A percentile compares a stretch with the other conserved stretches of the same genome.
Conservation (phyloP, 2,888 invertebrate species). For the Cremastinae sp. region DNA sequence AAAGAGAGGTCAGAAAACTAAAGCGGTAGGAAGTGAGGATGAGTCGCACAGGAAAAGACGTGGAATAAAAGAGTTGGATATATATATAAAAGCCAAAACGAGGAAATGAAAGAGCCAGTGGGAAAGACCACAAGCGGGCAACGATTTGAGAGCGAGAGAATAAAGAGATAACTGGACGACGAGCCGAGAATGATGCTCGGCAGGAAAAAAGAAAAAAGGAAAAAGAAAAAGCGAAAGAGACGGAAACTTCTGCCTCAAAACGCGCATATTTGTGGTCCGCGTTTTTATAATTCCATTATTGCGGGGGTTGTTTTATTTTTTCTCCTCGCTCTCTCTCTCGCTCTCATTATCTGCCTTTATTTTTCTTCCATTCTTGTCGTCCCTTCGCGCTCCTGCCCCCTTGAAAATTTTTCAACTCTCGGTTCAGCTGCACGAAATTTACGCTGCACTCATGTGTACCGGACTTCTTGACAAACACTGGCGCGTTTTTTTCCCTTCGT, state of each 20-base stretch:
- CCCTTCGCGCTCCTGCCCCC: slow-evolving; percentile 9
- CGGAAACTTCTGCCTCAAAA: slow-evolving; percentile 51
- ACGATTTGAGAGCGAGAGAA: slow-evolving; percentile 4
- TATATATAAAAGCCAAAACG: slow-evolving; percentile 33
- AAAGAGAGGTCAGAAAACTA: slow-evolving; percentile 36
- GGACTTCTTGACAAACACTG: slow-evolving; percentile 43
- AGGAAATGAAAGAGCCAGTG: slow-evolving; percentile 39
- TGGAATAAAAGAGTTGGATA: slow-evolving; percentile 43
- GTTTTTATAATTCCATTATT: slow-evolving; percentile 62
- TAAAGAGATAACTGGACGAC: slow-evolving; percentile 17
- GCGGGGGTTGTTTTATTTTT: slow-evolving; percentile 42
- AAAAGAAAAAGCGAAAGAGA: too few species aligned
- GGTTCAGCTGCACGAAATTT: slow-evolving; percentile 30
- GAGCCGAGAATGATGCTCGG: slow-evolving; percentile 9
- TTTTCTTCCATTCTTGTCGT: slow-evolving; percentile 12
- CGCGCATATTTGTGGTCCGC: slow-evolving; percentile 59
- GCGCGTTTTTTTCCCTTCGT: slow-evolving; percentile 15
- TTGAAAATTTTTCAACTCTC: slow-evolving; percentile 48
- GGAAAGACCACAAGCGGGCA: slow-evolving; percentile 21
- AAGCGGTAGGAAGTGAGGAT: slow-evolving; percentile 31
- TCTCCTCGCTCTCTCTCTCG: slow-evolving; percentile 17
- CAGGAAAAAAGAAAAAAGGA: neutral
- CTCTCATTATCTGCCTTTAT: slow-evolving; percentile 4
- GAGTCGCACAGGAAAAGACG: slow-evolving; percentile 38
- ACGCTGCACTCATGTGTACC: slow-evolving; percentile 35